A percentile compares a stretch with the other conserved stretches of the same genome.
These are phyloP conservation scores for Panurus biarmicus DNA, from an alignment of 2,113 vertebrate genomes.

Conservation along the genomic window DNA sequence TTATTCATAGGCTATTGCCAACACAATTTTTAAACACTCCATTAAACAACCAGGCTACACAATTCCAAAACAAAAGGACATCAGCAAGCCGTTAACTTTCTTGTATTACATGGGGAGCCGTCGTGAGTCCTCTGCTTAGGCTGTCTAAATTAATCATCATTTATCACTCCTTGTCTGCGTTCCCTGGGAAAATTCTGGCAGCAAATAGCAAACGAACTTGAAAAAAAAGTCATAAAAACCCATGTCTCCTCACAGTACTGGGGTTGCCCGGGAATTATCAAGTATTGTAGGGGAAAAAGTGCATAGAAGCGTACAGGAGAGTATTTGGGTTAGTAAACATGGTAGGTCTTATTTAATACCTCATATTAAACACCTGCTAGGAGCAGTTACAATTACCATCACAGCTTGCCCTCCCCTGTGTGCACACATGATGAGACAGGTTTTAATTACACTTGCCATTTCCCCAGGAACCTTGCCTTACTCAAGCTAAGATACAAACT, in stretches of 20 bases:
- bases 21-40: constrained; percentile 41
- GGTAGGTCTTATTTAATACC: constrained; percentile 4
- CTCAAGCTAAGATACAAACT: neutral
- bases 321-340: neutral
- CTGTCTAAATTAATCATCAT: constrained; percentile 23
- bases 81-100: constrained; percentile 3
- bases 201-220: neutral
- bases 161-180: neutral
- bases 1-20: constrained; percentile 50
- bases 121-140: neutral
- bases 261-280: neutral
- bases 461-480: constrained; percentile 1
- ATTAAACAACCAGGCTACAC: constrained; percentile 41
- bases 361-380: constrained; percentile 16
- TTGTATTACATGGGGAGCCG: neutral
- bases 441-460: constrained; percentile 53
- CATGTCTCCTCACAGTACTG: neutral
- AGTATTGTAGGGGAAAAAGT: neutral
- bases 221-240: constrained; percentile 5
- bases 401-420: constrained; percentile 18
- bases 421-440: neutral
- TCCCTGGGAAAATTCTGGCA: constrained; percentile 30
- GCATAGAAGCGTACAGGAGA: neutral
- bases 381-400: neutral
- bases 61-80: constrained; percentile 32